These are phyloP conservation scores for Amyelois transitella DNA, from an alignment of 1,140 invertebrate genomes.

Conservation along the genomic window DNA sequence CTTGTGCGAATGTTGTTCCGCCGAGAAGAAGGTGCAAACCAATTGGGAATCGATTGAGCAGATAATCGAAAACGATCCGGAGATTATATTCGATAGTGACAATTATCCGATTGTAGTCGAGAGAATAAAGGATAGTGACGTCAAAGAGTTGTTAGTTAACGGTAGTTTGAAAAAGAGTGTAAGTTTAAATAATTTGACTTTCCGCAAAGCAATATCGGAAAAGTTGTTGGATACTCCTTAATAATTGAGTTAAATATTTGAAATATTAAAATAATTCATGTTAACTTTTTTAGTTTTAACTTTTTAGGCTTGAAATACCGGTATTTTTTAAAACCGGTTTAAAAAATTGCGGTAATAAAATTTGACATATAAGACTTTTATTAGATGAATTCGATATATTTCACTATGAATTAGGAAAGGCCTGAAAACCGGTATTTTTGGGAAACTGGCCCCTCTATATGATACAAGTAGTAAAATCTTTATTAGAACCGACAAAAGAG, in stretches of 20 bases:
- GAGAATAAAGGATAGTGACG: conserved; percentile 14
- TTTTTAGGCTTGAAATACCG: too few relatives aligned
- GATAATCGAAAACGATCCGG: conserved; percentile 65
- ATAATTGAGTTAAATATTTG: not conserved
- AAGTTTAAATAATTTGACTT: conserved; percentile 10
- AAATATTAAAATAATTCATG: too few relatives aligned
- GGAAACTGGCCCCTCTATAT: too few relatives aligned
- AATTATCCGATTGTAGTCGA: conserved; percentile 54
- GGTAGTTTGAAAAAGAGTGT: not conserved
- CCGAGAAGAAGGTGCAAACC: conserved; percentile 43
- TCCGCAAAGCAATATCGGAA: conserved; percentile 41
- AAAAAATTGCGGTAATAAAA: too few relatives aligned
- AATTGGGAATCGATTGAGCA: conserved; percentile 63
- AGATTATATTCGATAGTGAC: conserved; percentile 63
- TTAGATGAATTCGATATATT: too few relatives aligned
- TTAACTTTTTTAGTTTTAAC: too few relatives aligned
- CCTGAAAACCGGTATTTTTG: too few relatives aligned
- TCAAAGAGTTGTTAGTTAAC: conserved; percentile 22
- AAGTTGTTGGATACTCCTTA: conserved; percentile 37
- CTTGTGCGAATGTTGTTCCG: conserved; percentile 53
- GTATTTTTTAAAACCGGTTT: too few relatives aligned
- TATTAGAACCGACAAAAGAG: too few relatives aligned
- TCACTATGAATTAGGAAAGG: too few relatives aligned
- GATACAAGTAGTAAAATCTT: too few relatives aligned
- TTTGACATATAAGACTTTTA: too few relatives aligned